Conservation (phyloP, 1,140 invertebrate species). For the Battus philenor region DNA sequence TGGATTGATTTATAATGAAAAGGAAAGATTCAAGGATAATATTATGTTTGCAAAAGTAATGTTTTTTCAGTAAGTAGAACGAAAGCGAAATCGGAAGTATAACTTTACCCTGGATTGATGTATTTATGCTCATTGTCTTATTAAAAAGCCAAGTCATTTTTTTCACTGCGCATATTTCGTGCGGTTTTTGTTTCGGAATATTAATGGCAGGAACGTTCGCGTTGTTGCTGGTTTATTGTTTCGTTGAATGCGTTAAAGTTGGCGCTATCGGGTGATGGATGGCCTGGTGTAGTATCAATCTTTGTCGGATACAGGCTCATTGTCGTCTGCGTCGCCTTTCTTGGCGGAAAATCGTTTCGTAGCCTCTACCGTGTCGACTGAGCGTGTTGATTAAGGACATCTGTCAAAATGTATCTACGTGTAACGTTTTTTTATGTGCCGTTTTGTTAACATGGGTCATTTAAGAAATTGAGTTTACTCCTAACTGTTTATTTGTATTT, state of each 20-base stretch:
- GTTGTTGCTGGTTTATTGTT: constrained; percentile 31
- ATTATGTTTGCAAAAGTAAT: too few relatives aligned
- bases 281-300: constrained; percentile 35
- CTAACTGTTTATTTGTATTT: too few relatives aligned
- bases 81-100: neutral
- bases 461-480: too few relatives aligned
- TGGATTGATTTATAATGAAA: too few relatives aligned
- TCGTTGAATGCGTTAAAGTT: constrained; percentile 14
- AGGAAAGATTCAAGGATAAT: too few relatives aligned
- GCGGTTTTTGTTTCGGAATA: constrained; percentile 31
- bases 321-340: constrained; percentile 25
- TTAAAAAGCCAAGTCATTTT: constrained; percentile 26
- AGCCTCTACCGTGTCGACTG: constrained; percentile 3
- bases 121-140: constrained; percentile 20
- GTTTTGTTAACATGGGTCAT: too few relatives aligned
- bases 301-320: constrained; percentile 28
- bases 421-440: too few relatives aligned
- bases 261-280: constrained; percentile 32
- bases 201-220: constrained; percentile 35
- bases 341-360: constrained; percentile 11
- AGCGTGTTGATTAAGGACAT: constrained; percentile 14
- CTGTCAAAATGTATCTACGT: constrained; percentile 4
- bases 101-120: too few relatives aligned
- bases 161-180: constrained; percentile 19
- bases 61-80: neutral